Evolutionary conservation across 2,888 invertebrate genomes (phyloP).

Genomic region (Stenurella melanura): DNA sequence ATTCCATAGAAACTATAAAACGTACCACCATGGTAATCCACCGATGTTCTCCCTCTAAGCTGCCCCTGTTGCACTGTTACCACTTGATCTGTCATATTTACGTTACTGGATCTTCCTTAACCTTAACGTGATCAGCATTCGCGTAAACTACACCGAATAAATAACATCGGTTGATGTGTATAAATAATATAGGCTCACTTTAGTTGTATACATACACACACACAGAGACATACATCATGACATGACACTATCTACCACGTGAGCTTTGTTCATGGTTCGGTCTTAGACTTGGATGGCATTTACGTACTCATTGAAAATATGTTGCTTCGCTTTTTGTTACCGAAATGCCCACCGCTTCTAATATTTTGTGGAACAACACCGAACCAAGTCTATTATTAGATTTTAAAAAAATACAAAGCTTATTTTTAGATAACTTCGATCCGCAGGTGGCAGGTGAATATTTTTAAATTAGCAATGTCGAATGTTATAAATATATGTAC

Average conservation of each 20-base stretch:
- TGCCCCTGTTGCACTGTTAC: conserved; percentile 61
- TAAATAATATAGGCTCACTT: background rate
- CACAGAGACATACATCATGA: background rate
- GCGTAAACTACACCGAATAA: conserved; percentile 4
- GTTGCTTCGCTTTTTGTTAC: background rate
- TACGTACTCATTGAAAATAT: background rate
- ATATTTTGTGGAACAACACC: background rate
- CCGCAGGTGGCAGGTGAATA: background rate
- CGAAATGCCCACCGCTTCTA: background rate
- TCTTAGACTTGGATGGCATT: background rate
- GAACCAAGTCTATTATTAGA: background rate
- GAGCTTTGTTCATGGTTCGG: background rate
- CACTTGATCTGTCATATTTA: conserved; percentile 53
- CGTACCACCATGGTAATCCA: conserved; percentile 61
- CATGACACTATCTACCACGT: background rate
- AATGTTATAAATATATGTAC: conserved; percentile 8
- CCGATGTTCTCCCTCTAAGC: conserved; percentile 60
- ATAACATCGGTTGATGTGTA: conserved; percentile 1
- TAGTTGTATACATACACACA: background rate
- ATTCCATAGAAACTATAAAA: conserved; percentile 68
- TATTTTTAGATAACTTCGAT: background rate
- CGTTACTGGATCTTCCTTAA: background rate
- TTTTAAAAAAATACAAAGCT: background rate
- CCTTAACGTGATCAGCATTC: background rate
- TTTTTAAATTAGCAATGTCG: background rate